Evolutionary conservation across 2,797 vertebrate species (phyloP), one percentile per base, ranked within the genome.

Genomic region (Sciurus carolinensis): DNA sequence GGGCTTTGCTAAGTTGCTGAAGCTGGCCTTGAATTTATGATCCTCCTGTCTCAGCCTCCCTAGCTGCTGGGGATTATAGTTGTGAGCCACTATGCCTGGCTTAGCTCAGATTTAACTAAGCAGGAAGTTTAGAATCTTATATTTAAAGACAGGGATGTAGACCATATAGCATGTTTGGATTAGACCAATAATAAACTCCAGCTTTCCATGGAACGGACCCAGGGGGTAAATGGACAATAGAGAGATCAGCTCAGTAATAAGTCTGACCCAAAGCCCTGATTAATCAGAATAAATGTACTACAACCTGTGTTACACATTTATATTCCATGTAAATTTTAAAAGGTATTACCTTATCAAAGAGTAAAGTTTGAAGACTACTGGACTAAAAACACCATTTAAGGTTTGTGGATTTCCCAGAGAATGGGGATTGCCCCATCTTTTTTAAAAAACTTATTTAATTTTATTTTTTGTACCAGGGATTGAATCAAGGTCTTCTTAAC

Each of bases 141-240:
- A 79, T 54, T 92, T 96, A 77, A 96, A 94, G 42, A 89, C 36
- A 91, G 42, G 7, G 59, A 66, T 39, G 24, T 57, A 33, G 10
- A 71, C 44, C 42, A 47, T 7, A n/a, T 15, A 57, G 44, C 28
- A 88, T 50, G 39, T 44, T 72, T 96, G 71, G 26, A 36, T 52
- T 20, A 95, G 28, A 90, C 1, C 57, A 47, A 42, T 0, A 11
- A 64, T 75, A 36, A 50, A 64, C 28, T 52, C 81, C 7, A 18
- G 88, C 1, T 22, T 82, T 92, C 66, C 50, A 42, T 17, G 39
- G 57, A 94, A 94, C 66, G 42, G 44, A 62, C 24, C n/a, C 69
- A 87, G 62, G 52, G 47, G 85, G 30, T 73, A 54, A 64, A 59
- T 50, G 28, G 18, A 83, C n/a, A 73, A 47, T 30, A 30, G 20